Evolutionary conservation across 2,797 vertebrate genomes (phyloP), one percentile per base, ranked within the genome.

Genomic region (Microctenopoma steveboyesi): DNA sequence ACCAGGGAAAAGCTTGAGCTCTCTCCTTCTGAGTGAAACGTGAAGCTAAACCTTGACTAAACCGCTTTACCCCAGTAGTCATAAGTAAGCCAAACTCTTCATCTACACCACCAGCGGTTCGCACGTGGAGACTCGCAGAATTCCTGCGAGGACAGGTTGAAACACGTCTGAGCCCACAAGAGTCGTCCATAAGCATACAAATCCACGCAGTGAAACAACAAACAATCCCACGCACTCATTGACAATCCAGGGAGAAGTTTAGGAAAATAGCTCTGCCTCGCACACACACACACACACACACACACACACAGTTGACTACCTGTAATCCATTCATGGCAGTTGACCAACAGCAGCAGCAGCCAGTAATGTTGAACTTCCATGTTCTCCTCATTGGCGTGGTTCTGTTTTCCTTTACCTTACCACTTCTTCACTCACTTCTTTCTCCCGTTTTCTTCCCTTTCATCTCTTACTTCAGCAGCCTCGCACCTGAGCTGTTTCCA

Each of bases 361-460:
- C 88, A 90, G 83, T 54, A 85, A 67, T 18, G 61, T 74, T 67
- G 72, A 53, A 69, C 27, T 55, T 43, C 72, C 90, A 90, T 91
- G 48, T 43, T 85, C 37, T 86, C 60, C 61, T 82, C 79, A 68
- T 46, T 27, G 27, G 22, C 54, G 11, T 62, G 79, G 72, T 60
- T n/a, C 22, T 64, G 3, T n/a, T 1, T 15, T 16, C 15, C 40
- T 45, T 74, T 25, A 57, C 35, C 15, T 55, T 62, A 56, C 45
- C 25, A 51, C 7, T 16, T 67, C 65, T 76, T 25, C 15, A 7
- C 15, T 77, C 53, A 28, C 48, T 12, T 13, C 14, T 35, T 1
- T 58, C 42, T 64, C 28, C 54, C 43, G 64, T 79, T 72, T 46
- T 74, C 82, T 76, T 85, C 27, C 40, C 67, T 46, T 72, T 42